Percentiles rank a stretch among this genome's conserved stretches.
These are phyloP conservation scores for Drosophila picticornis DNA, from an alignment of 2,888 invertebrate genomes.

Conservation along the genomic window DNA sequence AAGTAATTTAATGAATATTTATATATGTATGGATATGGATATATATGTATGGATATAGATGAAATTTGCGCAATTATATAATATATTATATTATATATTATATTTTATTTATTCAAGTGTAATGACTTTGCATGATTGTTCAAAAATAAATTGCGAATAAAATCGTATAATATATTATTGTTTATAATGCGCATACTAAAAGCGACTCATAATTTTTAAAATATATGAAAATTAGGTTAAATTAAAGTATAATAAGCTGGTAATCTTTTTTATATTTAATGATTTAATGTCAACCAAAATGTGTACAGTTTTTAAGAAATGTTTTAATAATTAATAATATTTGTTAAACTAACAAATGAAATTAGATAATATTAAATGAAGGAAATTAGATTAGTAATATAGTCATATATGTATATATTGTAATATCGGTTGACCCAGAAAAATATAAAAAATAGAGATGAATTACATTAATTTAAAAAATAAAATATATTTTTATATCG, in stretches of 20 bases:
- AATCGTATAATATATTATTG: neutral
- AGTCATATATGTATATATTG: no score
- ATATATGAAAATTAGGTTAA: no score
- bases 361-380: neutral
- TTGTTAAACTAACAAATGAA: neutral
- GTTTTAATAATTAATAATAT: neutral
- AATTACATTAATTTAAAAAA: neutral
- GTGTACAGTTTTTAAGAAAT: neutral
- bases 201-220: neutral
- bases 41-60: neutral
- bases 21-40: neutral
- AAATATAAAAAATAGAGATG: neutral
- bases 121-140: neutral
- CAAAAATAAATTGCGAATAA: neutral
- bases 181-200: neutral
- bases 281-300: no score
- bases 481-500: no score
- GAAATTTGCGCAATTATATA: neutral
- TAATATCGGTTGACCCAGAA: neutral
- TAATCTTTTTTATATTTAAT: no score
- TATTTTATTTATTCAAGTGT: neutral
- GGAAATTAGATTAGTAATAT: neutral
- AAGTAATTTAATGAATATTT: neutral
- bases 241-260: no score
- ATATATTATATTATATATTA: neutral